Evolutionary conservation across 1,140 invertebrate species (phyloP).

Genomic region (Planococcus citri): DNA sequence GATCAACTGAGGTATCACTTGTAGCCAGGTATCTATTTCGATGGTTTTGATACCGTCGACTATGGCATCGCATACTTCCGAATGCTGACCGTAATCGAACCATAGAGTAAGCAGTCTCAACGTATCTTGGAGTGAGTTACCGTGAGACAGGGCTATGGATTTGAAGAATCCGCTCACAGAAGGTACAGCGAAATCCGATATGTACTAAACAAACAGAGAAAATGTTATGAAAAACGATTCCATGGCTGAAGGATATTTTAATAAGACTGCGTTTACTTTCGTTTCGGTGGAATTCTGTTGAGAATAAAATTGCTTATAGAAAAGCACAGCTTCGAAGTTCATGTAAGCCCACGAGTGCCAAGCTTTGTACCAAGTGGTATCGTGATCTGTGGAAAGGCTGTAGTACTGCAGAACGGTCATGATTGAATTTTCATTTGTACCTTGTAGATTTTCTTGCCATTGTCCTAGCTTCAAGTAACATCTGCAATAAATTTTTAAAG

Average conservation of each 20-base stretch:
- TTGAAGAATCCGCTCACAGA: slow-evolving; percentile 93
- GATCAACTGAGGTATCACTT: slow-evolving; percentile 98
- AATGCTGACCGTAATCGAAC: slow-evolving; percentile 90
- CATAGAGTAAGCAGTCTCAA: slow-evolving; percentile 81
- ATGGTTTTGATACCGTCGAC: slow-evolving; percentile 83
- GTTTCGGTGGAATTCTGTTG: not conserved
- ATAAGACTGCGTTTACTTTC: not conserved
- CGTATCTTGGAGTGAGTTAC: slow-evolving; percentile 95
- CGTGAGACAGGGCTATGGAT: slow-evolving; percentile 82
- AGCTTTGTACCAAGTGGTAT: slow-evolving; percentile 84
- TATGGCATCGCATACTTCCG: slow-evolving; percentile 86
- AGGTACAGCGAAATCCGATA: slow-evolving; percentile 73
- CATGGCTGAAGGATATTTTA: too few relatives aligned
- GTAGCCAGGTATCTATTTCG: slow-evolving; percentile 96
- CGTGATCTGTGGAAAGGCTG: slow-evolving; percentile 72
- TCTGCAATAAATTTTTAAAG: slow-evolving; percentile 30
- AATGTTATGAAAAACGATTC: not conserved
- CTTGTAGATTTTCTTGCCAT: slow-evolving; percentile 75
- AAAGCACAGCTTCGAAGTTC: slow-evolving; percentile 92
- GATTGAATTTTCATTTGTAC: slow-evolving; percentile 65
- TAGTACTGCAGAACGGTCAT: slow-evolving; percentile 75
- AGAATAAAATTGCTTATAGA: slow-evolving; percentile 54
- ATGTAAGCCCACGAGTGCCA: slow-evolving; percentile 98
- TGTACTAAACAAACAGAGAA: slow-evolving; percentile 36
- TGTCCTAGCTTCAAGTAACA: slow-evolving; percentile 83